Conservation (phyloP, 2,888 invertebrate species). For the Lasioglossum marginatum region DNA sequence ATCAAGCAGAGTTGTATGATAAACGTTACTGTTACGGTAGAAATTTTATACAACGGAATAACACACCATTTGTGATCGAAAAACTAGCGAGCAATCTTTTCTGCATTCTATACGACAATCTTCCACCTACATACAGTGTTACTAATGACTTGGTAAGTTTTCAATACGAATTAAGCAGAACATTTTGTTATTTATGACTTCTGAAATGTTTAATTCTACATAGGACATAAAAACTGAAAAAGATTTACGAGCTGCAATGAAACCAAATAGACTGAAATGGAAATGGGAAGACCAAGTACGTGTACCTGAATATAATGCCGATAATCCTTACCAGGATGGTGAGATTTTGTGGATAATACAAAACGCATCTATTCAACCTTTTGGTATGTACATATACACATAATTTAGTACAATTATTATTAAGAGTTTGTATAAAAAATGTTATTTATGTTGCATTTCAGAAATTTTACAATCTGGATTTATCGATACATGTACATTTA, state of each 20-base stretch:
- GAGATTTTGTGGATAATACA: slow-evolving; percentile 76
- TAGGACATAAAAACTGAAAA: slow-evolving; percentile 73
- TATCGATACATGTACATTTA: slow-evolving; percentile 77
- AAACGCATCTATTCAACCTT: slow-evolving; percentile 69
- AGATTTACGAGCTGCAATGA: slow-evolving; percentile 68
- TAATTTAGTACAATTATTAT: slow-evolving; percentile 9
- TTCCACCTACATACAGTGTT: slow-evolving; percentile 83
- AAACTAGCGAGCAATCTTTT: slow-evolving; percentile 85
- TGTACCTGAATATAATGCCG: slow-evolving; percentile 67
- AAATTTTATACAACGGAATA: slow-evolving; percentile 86
- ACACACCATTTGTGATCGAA: slow-evolving; percentile 84
- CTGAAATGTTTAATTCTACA: slow-evolving; percentile 34
- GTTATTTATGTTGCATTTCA: slow-evolving; percentile 50
- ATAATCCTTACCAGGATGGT: slow-evolving; percentile 73
- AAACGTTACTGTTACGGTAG: slow-evolving; percentile 86
- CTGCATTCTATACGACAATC: slow-evolving; percentile 87
- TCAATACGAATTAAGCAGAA: slow-evolving; percentile 35
- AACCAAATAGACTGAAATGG: slow-evolving; percentile 73
- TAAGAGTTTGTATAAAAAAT: neutral
- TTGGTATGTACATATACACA: slow-evolving; percentile 70
- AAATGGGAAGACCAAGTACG: slow-evolving; percentile 51
- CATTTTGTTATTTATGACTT: slow-evolving; percentile 30
- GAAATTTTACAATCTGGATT: slow-evolving; percentile 80
- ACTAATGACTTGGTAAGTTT: slow-evolving; percentile 59
- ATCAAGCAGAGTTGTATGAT: slow-evolving; percentile 78